A percentile compares a stretch with the other conserved stretches of the same genome.
Evolutionary conservation across 2,797 vertebrate genomes (phyloP).

Genomic region (Microctenopoma lineatum): DNA sequence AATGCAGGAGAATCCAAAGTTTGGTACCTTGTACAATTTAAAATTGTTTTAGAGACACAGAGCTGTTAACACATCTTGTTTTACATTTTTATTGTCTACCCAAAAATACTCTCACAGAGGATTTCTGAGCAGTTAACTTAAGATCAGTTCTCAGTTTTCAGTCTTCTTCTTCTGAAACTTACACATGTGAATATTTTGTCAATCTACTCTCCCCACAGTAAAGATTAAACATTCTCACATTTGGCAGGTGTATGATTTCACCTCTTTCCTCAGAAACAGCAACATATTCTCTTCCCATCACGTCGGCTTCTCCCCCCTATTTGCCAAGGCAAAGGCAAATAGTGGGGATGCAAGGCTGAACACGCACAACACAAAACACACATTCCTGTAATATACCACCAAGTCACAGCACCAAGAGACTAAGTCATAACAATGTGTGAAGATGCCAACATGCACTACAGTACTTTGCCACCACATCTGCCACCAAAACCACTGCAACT

Average conservation of each 20-base stretch:
- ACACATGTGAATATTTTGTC: background rate
- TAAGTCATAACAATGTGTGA: conserved; percentile 48
- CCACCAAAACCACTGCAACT: conserved; percentile 6
- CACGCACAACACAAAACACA: conserved; percentile 62
- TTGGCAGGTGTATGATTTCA: background rate
- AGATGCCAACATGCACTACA: conserved; percentile 20
- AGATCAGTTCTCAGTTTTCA: background rate
- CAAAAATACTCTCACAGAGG: background rate
- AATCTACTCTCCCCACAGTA: background rate
- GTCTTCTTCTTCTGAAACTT: background rate
- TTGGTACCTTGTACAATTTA: background rate
- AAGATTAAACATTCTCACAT: background rate
- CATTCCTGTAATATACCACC: conserved; percentile 74
- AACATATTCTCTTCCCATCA: background rate
- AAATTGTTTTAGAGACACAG: background rate
- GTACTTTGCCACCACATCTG: background rate
- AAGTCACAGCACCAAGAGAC: conserved; percentile 42
- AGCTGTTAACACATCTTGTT: background rate
- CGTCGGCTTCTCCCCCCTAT: background rate
- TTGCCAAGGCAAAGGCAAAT: conserved; percentile 20
- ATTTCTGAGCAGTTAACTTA: background rate
- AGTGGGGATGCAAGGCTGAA: conserved; percentile 21
- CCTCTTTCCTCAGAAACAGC: conserved; percentile 1
- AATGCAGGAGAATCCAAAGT: background rate
- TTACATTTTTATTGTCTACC: background rate